These are phyloP conservation scores for Mylabris phalerata DNA, from an alignment of 1,140 invertebrate genomes.

Conservation along the genomic window DNA sequence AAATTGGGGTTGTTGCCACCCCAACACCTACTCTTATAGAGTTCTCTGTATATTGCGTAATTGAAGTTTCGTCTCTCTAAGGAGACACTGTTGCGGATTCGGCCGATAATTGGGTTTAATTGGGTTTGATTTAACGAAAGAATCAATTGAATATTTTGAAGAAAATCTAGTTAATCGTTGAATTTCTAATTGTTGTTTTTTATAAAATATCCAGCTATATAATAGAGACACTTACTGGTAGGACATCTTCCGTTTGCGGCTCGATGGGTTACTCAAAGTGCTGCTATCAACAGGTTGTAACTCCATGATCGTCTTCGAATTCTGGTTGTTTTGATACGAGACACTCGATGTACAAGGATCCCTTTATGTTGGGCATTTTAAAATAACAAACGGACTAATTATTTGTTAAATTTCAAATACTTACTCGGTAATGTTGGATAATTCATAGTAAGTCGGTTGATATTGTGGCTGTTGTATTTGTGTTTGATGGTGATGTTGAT, in stretches of 20 bases:
- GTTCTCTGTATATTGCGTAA: background rate
- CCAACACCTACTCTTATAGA: background rate
- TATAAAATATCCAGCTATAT: background rate
- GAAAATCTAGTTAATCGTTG: background rate
- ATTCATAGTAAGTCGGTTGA: conserved; percentile 35
- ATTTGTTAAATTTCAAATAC: conserved; percentile 6
- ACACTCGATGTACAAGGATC: conserved; percentile 33
- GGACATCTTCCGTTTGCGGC: conserved; percentile 37
- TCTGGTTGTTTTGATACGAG: conserved; percentile 19
- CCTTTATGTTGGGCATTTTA: conserved; percentile 24
- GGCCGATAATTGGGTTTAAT: background rate
- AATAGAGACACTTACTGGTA: conserved; percentile 31
- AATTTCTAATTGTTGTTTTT: background rate
- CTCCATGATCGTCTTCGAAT: conserved; percentile 25
- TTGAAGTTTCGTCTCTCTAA: background rate
- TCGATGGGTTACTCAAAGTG: conserved; percentile 16
- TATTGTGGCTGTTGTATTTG: conserved; percentile 27
- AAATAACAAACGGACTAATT: background rate
- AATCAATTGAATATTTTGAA: too few species aligned
- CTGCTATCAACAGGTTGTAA: conserved; percentile 30
- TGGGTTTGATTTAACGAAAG: too few species aligned
- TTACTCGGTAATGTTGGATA: conserved; percentile 36
- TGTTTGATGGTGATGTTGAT: conserved; percentile 19
- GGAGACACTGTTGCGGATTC: conserved; percentile 12
- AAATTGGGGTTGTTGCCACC: background rate